Conservation (phyloP, 2,113 vertebrate species). For the Lophochroa leadbeateri region DNA sequence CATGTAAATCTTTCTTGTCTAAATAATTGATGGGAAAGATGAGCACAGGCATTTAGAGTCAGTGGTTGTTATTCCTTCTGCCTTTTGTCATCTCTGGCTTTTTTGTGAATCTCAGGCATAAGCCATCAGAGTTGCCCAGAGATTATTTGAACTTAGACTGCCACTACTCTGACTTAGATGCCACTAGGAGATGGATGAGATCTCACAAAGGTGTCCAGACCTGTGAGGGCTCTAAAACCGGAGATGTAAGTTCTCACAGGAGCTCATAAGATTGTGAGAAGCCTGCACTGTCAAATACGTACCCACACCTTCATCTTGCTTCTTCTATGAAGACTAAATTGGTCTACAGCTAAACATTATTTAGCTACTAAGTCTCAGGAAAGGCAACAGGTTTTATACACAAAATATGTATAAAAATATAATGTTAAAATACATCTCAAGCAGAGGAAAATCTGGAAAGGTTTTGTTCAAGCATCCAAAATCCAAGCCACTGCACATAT, state of each 20-base stretch:
- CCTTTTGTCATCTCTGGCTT: not conserved
- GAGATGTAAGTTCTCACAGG: not conserved
- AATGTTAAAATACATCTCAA: not conserved
- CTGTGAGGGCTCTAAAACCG: not conserved
- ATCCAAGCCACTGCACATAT: not conserved
- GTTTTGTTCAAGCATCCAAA: not conserved
- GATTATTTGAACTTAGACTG: not conserved
- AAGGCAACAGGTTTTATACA: not conserved
- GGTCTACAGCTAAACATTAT: not conserved
- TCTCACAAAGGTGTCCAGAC: not conserved
- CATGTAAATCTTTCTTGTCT: constrained; percentile 69
- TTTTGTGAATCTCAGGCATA: not conserved
- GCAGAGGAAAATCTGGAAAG: not conserved
- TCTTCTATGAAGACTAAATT: not conserved
- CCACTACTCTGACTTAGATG: not conserved
- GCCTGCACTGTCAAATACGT: not conserved
- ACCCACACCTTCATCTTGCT: not conserved
- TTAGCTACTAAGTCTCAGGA: not conserved
- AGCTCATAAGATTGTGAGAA: not conserved
- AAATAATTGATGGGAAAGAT: constrained; percentile 76
- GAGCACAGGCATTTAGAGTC: constrained; percentile 53
- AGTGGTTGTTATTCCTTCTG: constrained; percentile 15
- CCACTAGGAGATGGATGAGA: not conserved
- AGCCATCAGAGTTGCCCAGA: not conserved
- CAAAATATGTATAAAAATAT: not conserved